These are phyloP conservation scores for Nebria brevicollis DNA, from an alignment of 2,888 invertebrate species.

Conservation along the genomic window DNA sequence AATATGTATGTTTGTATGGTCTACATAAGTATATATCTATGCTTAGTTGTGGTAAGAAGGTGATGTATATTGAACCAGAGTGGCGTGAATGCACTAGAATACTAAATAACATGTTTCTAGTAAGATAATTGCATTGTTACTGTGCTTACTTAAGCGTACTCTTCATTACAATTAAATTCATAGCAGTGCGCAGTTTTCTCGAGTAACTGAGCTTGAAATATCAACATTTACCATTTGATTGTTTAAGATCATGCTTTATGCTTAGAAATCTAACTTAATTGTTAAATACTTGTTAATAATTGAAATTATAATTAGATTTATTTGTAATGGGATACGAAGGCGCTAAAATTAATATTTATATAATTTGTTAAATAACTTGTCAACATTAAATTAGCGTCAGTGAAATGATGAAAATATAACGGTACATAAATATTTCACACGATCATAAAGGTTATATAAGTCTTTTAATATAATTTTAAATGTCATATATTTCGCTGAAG, in stretches of 20 bases:
- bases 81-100: neutral
- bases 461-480: neutral
- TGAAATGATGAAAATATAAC: neutral
- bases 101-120: constrained; percentile 4
- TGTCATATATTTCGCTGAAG: neutral
- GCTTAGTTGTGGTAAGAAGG: neutral
- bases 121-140: constrained; percentile 8
- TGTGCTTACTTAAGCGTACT: constrained; percentile 3
- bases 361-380: neutral
- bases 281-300: no score
- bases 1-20: neutral
- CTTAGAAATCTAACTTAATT: no score
- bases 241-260: neutral
- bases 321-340: neutral
- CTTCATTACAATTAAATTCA: neutral
- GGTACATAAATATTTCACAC: neutral
- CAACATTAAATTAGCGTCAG: neutral
- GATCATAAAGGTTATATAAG: neutral
- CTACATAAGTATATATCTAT: neutral
- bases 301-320: neutral
- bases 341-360: neutral
- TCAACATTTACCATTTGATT: neutral
- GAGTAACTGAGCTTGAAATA: neutral
- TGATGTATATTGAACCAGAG: neutral
- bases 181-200: neutral